These are phyloP conservation scores for Panurus biarmicus DNA, from an alignment of 2,113 vertebrate species.

Conservation along the genomic window DNA sequence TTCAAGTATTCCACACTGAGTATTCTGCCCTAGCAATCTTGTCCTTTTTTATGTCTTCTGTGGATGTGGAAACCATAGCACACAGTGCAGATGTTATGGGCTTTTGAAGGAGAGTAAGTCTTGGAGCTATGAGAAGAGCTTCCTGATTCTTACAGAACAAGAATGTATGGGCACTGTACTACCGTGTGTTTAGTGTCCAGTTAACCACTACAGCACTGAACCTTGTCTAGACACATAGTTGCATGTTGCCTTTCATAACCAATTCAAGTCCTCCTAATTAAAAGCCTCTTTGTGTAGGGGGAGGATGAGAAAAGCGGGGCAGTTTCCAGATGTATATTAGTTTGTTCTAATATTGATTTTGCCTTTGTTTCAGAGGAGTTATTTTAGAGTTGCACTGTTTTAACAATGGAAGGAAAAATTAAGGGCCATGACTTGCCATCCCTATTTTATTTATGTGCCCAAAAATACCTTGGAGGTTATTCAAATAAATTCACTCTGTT, in stretches of 20 bases:
- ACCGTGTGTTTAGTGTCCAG: background rate
- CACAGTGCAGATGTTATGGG: background rate
- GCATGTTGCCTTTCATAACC: background rate
- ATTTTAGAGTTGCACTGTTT: background rate
- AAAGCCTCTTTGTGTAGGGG: background rate
- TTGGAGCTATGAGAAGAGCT: background rate
- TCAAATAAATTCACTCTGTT: conserved; percentile 30
- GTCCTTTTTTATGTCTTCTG: background rate
- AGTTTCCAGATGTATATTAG: background rate
- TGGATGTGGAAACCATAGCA: background rate
- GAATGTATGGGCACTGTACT: background rate
- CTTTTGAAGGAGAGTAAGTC: background rate
- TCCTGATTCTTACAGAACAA: background rate
- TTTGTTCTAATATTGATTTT: background rate
- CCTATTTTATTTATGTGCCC: background rate
- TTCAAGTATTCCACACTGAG: background rate
- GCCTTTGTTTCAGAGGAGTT: background rate
- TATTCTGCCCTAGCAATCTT: background rate
- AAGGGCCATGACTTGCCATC: background rate
- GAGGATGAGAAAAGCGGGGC: background rate
- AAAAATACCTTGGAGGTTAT: conserved; percentile 15
- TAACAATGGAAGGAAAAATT: background rate
- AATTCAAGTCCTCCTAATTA: background rate
- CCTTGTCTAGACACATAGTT: background rate
- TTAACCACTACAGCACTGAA: background rate